Base-by-base conservation (phyloP, 1,140 invertebrate genomes). In the Nomia melanderi region DNA sequence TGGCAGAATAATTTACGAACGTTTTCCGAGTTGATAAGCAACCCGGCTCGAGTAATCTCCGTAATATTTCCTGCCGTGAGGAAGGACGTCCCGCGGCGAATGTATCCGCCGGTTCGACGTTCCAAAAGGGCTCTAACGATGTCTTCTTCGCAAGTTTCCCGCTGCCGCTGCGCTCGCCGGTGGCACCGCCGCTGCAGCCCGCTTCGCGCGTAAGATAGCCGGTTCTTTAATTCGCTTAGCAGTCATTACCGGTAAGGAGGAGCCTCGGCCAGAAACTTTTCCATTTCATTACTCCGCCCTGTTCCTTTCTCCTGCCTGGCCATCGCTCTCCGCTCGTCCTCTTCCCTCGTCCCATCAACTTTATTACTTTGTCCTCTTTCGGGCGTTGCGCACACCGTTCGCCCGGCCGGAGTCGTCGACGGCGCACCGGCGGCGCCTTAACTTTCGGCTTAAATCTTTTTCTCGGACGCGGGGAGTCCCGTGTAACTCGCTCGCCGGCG, bases 201-300 rank as follows among this genome's bases (percentile, higher is more conserved):
- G 71, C 63, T 67, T 64, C 76, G 57, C 69, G 57, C 41, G 53
- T 75, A 78, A 77, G 84, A 85, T 85, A 88, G 81, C 83, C 80
- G 87, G 67, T 86, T 88, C 85, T 88, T 89, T 89, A 90, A 90
- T 88, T 88, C 87, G 88, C 84, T 90, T 88, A 90, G 77, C 84
- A 74, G 81, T 77, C 82, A 88, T 89, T 87, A 84, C 78, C 39
- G 70, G 84, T 57, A 65, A 88, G 65, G 83, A 72, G 72, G 74
- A 65, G 64, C 81, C 33, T 57, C 71, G 73, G 36, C 76, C 80
- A 77, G 78, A 89, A 90, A 90, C 89, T 90, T 90, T 89, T 87
- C 87, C 89, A 90, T 90, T 89, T 90, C 89, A 90, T 90, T 90
- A 90, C 83, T 82, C 77, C 47, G 56, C 78, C 74, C 50, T 77